phyloP scores from a whole-genome alignment of 2,888 invertebrate genomes.

The Rhodophaea formosa region DNA sequence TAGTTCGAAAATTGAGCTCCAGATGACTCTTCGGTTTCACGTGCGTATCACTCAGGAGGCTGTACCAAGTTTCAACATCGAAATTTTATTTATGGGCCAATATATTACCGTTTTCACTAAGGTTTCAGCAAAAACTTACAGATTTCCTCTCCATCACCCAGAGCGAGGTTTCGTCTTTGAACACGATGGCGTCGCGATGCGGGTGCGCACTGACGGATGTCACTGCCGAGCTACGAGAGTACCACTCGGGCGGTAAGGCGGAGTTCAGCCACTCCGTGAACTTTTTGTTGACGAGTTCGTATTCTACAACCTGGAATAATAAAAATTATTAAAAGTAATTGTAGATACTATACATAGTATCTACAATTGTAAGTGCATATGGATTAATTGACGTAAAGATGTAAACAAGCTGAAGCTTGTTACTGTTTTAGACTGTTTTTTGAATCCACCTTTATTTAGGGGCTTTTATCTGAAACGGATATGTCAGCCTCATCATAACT shows the following conservation, averaged over 20 bases:
- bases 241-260: slow-evolving; percentile 81
- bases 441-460: too few relatives aligned
- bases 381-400: slow-evolving; percentile 1
- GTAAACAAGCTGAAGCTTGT: too few relatives aligned
- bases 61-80: too few relatives aligned
- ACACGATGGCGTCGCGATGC: slow-evolving; percentile 82
- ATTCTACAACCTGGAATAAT: slow-evolving; percentile 86
- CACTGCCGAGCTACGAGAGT: slow-evolving; percentile 80
- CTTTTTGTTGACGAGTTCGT: slow-evolving; percentile 82
- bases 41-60: too few relatives aligned
- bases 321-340: neutral
- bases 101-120: neutral
- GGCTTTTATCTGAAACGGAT: too few relatives aligned
- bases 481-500: too few relatives aligned
- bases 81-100: too few relatives aligned
- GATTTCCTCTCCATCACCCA: slow-evolving; percentile 63
- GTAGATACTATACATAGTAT: too few relatives aligned
- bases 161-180: slow-evolving; percentile 87
- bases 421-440: too few relatives aligned
- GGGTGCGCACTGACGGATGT: slow-evolving; percentile 84
- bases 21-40: too few relatives aligned
- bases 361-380: too few relatives aligned
- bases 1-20: too few relatives aligned
- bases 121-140: slow-evolving; percentile 30
- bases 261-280: slow-evolving; percentile 84